These are phyloP conservation scores for Dynastes hyllus DNA, from an alignment of 2,888 invertebrate genomes.

Conservation along the genomic window DNA sequence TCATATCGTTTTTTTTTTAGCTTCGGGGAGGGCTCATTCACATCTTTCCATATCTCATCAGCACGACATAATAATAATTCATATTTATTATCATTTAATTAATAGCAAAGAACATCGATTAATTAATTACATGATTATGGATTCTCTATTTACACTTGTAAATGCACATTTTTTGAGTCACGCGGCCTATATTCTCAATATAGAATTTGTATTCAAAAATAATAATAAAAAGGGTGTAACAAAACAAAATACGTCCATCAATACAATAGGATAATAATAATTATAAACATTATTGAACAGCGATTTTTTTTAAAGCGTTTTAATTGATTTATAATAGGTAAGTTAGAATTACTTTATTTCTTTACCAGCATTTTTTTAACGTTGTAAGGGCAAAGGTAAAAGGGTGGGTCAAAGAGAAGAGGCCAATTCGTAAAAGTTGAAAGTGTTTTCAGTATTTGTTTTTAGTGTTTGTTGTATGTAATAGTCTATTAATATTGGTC, in stretches of 20 bases:
- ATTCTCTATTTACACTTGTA: constrained; percentile 58
- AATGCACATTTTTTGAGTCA: constrained; percentile 71
- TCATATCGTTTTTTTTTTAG: constrained; percentile 50
- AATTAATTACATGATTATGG: constrained; percentile 48
- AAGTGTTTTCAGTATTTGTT: background rate
- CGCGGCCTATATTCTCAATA: constrained; percentile 67
- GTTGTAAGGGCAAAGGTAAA: background rate
- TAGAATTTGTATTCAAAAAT: constrained; percentile 45
- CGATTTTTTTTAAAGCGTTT: constrained; percentile 37
- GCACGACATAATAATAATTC: constrained; percentile 45
- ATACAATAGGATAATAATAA: constrained; percentile 22
- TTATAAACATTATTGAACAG: background rate
- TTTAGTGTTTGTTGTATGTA: background rate
- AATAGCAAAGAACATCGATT: constrained; percentile 42
- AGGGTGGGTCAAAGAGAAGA: background rate
- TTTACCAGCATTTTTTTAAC: constrained; percentile 10
- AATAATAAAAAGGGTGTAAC: constrained; percentile 51
- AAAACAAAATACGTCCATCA: constrained; percentile 52
- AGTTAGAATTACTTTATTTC: constrained; percentile 27
- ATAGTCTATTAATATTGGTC: constrained; percentile 36
- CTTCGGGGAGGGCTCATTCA: constrained; percentile 48
- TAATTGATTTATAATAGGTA: constrained; percentile 36
- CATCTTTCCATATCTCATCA: constrained; percentile 48
- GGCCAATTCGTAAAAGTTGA: background rate
- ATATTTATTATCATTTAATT: constrained; percentile 8